phyloP scores from a whole-genome alignment of 2,888 invertebrate genomes.

The Calameuta filiformis region DNA sequence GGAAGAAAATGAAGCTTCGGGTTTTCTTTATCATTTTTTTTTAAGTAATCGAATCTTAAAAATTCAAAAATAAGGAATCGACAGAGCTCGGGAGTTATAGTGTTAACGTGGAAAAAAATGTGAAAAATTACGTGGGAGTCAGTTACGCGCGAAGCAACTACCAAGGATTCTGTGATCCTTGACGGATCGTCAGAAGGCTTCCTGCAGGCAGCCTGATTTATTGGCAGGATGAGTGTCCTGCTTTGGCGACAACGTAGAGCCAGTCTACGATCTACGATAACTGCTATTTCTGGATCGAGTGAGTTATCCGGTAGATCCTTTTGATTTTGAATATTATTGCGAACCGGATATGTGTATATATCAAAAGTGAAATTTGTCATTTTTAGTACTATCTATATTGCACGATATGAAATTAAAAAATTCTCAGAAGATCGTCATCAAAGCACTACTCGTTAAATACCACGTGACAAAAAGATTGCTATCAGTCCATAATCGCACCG shows the following conservation, averaged over 20 bases:
- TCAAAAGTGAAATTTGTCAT: not conserved
- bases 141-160: not conserved
- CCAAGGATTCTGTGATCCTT: not conserved
- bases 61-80: not conserved
- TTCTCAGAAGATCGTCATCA: not conserved
- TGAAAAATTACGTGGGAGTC: not conserved
- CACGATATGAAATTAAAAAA: not conserved
- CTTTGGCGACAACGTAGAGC: conserved; percentile 56
- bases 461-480: not conserved
- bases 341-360: not conserved
- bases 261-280: conserved; percentile 35
- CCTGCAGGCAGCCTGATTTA: not conserved
- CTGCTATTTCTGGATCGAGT: conserved; percentile 38
- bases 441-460: not conserved
- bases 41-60: not conserved
- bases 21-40: not conserved
- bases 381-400: not conserved
- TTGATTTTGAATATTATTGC: not conserved
- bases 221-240: conserved; percentile 50
- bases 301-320: conserved; percentile 29
- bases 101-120: not conserved
- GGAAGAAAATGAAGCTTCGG: not conserved
- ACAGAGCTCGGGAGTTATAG: not conserved
- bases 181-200: not conserved
- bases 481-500: not conserved